Conservation (phyloP, 2,888 invertebrate species). For the Meganola albula region DNA sequence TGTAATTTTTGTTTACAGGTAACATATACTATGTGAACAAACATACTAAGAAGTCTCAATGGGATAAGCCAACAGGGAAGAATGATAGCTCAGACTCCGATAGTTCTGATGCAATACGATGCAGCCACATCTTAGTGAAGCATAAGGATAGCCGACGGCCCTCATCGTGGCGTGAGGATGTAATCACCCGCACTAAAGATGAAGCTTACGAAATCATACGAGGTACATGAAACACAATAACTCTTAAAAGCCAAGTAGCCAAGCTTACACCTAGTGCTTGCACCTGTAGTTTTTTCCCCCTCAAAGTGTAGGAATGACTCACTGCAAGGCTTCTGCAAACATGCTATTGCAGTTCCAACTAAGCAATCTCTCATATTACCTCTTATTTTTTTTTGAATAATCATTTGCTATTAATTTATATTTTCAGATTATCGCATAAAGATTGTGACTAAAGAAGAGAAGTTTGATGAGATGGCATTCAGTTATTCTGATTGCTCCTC, state of each 20-base stretch:
- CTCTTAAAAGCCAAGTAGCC: no score
- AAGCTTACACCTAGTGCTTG: no score
- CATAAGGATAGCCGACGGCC: slow-evolving; percentile 92
- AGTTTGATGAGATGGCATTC: slow-evolving; percentile 89
- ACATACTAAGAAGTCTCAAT: neutral
- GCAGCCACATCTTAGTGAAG: slow-evolving; percentile 94
- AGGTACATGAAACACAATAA: slow-evolving; percentile 77
- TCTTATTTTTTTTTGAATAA: no score
- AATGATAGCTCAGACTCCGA: neutral
- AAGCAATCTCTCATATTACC: no score
- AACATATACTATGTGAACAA: neutral
- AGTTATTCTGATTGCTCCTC: slow-evolving; percentile 96
- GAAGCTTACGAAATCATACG: slow-evolving; percentile 90
- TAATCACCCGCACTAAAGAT: slow-evolving; percentile 89
- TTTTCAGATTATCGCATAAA: slow-evolving; percentile 83
- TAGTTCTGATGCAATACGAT: slow-evolving; percentile 80
- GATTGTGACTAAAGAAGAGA: slow-evolving; percentile 85
- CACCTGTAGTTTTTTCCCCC: no score
- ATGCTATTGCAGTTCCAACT: no score
- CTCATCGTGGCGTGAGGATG: slow-evolving; percentile 94
- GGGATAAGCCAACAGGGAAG: neutral
- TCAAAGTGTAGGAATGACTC: no score
- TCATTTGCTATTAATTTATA: neutral
- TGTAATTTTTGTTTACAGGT: neutral
- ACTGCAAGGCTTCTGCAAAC: no score